A percentile compares a stretch with the other conserved stretches of the same genome.
Evolutionary conservation across 2,888 invertebrate genomes (phyloP).

Genomic region (Rhaphigaster nebulosa): DNA sequence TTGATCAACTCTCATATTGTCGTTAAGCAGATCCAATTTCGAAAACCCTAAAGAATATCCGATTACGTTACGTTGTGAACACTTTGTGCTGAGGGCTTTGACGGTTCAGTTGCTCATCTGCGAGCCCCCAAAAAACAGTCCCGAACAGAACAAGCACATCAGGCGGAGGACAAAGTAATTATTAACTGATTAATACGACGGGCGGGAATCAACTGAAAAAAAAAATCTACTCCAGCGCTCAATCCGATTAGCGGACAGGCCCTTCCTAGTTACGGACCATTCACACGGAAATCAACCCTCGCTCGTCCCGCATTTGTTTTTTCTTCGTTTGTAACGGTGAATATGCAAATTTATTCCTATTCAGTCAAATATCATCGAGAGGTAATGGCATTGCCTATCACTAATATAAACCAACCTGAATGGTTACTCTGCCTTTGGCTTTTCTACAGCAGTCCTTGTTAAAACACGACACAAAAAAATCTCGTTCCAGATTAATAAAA

Average conservation of each 20-base stretch:
- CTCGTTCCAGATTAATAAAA: neutral
- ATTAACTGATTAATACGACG: slow-evolving; percentile 43
- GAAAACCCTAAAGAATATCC: neutral
- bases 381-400: neutral
- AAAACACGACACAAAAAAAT: neutral
- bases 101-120: neutral
- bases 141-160: neutral
- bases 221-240: neutral
- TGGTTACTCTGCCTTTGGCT: neutral
- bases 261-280: slow-evolving; percentile 6
- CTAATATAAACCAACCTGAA: neutral
- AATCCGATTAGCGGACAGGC: slow-evolving; percentile 17
- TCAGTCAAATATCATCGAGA: neutral
- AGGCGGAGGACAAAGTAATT: slow-evolving; percentile 27
- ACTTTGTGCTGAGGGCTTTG: neutral
- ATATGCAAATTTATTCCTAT: neutral
- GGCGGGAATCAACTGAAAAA: neutral
- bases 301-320: neutral
- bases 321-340: neutral
- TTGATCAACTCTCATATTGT: neutral
- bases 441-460: neutral
- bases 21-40: neutral
- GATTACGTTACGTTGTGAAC: neutral
- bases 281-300: slow-evolving; percentile 13
- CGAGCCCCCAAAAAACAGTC: neutral